These are phyloP conservation scores for Tineola bisselliella DNA, from an alignment of 2,888 invertebrate genomes.

Conservation along the genomic window DNA sequence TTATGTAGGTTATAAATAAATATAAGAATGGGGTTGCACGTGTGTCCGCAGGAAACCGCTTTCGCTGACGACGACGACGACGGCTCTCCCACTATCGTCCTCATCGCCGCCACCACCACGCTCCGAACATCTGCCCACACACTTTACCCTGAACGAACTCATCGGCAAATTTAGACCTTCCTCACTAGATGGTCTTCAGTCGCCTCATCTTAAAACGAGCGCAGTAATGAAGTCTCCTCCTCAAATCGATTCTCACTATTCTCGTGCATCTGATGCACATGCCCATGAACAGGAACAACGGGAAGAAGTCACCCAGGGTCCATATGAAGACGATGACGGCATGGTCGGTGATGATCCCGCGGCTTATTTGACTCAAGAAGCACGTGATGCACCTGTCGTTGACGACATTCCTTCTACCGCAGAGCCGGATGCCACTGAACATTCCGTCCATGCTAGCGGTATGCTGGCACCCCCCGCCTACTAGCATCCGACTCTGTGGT, in stretches of 20 bases:
- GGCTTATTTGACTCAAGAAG: slow-evolving; percentile 51
- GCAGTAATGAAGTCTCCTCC: slow-evolving; percentile 62
- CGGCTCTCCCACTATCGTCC: slow-evolving; percentile 64
- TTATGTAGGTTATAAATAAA: neutral
- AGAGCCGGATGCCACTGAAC: slow-evolving; percentile 69
- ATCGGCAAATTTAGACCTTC: slow-evolving; percentile 65
- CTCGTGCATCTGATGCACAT: slow-evolving; percentile 60
- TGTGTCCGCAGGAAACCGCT: slow-evolving; percentile 58
- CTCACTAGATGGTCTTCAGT: slow-evolving; percentile 58
- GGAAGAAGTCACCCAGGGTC: slow-evolving; percentile 69
- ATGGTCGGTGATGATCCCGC: slow-evolving; percentile 68
- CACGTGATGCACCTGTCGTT: slow-evolving; percentile 44
- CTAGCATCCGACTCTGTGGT: slow-evolving; percentile 42
- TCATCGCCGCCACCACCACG: slow-evolving; percentile 65
- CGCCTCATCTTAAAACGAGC: slow-evolving; percentile 56
- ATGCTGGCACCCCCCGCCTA: slow-evolving; percentile 65
- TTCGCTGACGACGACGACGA: slow-evolving; percentile 67
- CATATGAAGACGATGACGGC: slow-evolving; percentile 67
- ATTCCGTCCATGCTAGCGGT: slow-evolving; percentile 64
- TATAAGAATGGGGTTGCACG: neutral
- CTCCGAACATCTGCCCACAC: slow-evolving; percentile 63
- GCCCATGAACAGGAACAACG: slow-evolving; percentile 48
- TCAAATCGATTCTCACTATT: slow-evolving; percentile 69
- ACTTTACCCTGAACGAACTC: slow-evolving; percentile 65
- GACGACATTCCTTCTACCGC: slow-evolving; percentile 66